Percentiles rank a stretch among this genome's conserved stretches.
Evolutionary conservation across 2,113 vertebrate species (phyloP).

Genomic region (Cheilinus undulatus): DNA sequence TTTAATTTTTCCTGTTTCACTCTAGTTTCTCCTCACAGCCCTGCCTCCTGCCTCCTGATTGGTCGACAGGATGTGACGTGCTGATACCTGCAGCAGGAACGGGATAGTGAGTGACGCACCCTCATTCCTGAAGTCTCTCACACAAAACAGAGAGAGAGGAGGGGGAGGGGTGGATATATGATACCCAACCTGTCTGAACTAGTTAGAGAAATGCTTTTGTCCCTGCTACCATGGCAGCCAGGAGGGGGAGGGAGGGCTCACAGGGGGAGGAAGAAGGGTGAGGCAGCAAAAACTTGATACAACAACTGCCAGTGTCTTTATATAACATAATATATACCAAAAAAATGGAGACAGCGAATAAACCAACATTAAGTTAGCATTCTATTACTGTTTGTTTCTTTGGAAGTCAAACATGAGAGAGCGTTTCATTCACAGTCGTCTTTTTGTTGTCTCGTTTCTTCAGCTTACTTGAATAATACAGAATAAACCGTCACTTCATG

Average conservation of each 20-base stretch:
- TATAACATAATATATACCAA: no score
- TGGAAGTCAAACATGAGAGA: no score
- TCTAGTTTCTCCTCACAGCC: neutral
- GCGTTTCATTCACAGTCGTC: no score
- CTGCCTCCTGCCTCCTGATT: slow-evolving; percentile 30
- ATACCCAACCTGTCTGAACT: slow-evolving; percentile 75
- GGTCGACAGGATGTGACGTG: slow-evolving; percentile 38
- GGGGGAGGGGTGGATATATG: slow-evolving; percentile 28
- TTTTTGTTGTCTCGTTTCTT: neutral
- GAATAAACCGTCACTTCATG: neutral
- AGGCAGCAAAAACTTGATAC: neutral
- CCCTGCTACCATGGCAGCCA: slow-evolving; percentile 46
- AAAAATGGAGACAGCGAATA: no score
- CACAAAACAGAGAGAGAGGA: neutral
- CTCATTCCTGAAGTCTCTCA: slow-evolving; percentile 57
- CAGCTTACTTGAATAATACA: neutral
- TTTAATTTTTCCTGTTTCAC: neutral
- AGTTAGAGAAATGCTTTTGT: slow-evolving; percentile 63
- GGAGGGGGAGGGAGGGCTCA: neutral
- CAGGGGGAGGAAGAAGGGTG: neutral
- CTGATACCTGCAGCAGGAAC: slow-evolving; percentile 56
- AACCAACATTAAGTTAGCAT: no score
- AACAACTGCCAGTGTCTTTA: neutral
- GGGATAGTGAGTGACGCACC: slow-evolving; percentile 37
- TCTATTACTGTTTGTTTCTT: no score